Conservation (phyloP, 2,113 vertebrate species). For the Xiphias gladius region DNA sequence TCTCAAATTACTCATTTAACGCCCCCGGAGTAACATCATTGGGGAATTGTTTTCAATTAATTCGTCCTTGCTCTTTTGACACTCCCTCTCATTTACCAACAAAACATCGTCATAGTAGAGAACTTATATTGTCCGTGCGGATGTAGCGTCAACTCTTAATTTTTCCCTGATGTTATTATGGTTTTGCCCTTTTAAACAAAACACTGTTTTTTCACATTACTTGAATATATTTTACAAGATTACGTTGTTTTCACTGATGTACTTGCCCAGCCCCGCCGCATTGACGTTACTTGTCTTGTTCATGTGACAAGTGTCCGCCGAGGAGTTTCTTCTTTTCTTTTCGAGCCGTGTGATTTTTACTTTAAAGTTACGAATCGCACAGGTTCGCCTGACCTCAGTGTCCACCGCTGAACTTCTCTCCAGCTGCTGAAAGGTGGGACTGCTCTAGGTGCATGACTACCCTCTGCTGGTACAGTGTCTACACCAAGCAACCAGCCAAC, state of each 20-base stretch:
- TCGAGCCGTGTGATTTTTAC: not conserved
- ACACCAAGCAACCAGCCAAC: not conserved
- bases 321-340: not conserved
- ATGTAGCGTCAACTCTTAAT: too few relatives aligned
- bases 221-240: not conserved
- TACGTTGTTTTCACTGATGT: not conserved
- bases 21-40: rapidly evolving
- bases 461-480: conserved; percentile 44
- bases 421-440: not conserved
- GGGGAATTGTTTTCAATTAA: not conserved
- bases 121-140: not conserved
- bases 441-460: not conserved
- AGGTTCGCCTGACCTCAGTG: not conserved
- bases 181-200: not conserved
- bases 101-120: not conserved
- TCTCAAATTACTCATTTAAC: not conserved
- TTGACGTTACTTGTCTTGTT: not conserved
- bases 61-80: not conserved
- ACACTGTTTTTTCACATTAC: not conserved
- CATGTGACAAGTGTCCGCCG: not conserved
- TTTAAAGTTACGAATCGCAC: not conserved
- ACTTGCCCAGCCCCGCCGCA: not conserved
- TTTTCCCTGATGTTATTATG: not conserved
- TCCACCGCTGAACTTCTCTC: not conserved
- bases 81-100: not conserved